phyloP scores from a whole-genome alignment of 2,888 invertebrate genomes.

The Anoncus sp. region DNA sequence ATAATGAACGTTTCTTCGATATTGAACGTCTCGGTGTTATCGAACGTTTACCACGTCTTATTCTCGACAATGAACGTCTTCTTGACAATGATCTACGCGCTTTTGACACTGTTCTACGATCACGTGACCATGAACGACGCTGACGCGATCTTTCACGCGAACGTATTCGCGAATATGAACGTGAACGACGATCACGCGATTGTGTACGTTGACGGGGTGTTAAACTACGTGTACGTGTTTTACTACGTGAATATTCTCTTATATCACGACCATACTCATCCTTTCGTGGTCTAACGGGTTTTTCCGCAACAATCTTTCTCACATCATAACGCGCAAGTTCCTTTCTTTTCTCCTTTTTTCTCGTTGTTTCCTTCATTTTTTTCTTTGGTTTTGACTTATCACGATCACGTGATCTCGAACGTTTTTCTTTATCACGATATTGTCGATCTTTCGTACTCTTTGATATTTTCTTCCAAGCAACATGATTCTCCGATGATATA shows the following conservation, averaged over 20 bases:
- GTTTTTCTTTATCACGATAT: slow-evolving; percentile 87
- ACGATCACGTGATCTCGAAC: slow-evolving; percentile 76
- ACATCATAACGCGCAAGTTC: slow-evolving; percentile 94
- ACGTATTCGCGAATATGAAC: slow-evolving; percentile 76
- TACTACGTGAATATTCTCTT: slow-evolving; percentile 74
- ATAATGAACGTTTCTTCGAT: slow-evolving; percentile 70
- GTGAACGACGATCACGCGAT: slow-evolving; percentile 77
- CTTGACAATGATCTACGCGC: slow-evolving; percentile 73
- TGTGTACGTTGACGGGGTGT: slow-evolving; percentile 73
- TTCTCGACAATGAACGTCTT: slow-evolving; percentile 74
- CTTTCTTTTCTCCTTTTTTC: slow-evolving; percentile 87
- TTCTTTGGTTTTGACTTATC: slow-evolving; percentile 81
- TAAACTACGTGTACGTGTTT: slow-evolving; percentile 71
- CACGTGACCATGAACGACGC: slow-evolving; percentile 77
- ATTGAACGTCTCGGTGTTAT: slow-evolving; percentile 62
- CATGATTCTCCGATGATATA: slow-evolving; percentile 82
- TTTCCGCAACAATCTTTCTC: slow-evolving; percentile 90
- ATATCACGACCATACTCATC: slow-evolving; percentile 93
- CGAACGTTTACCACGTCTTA: slow-evolving; percentile 64
- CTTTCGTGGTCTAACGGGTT: slow-evolving; percentile 86
- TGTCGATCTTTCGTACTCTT: slow-evolving; percentile 91
- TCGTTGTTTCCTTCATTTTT: slow-evolving; percentile 78
- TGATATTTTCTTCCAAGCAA: slow-evolving; percentile 92
- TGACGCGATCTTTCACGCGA: slow-evolving; percentile 74
- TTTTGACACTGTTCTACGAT: slow-evolving; percentile 69